Percentiles rank a stretch among this genome's conserved stretches.
Conservation (phyloP, 1,140 invertebrate species). For the Meloidogyne chitwoodi region DNA sequence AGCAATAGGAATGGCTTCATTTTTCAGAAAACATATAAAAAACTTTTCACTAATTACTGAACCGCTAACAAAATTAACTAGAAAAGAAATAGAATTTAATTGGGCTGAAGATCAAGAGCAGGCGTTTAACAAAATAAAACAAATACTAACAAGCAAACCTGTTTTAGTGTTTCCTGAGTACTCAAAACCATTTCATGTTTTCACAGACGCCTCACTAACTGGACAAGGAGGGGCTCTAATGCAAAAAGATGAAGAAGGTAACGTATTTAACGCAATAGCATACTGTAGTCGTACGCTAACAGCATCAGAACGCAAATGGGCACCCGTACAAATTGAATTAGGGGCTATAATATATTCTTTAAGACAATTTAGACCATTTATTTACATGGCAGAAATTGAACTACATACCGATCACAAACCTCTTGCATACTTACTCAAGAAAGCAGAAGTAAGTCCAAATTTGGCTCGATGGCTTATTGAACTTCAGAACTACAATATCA, state of each 20-base stretch:
- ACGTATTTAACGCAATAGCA: slow-evolving; percentile 3
- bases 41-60: slow-evolving; percentile 14
- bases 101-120: slow-evolving; percentile 7
- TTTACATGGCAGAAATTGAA: neutral
- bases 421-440: neutral
- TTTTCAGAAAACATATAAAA: slow-evolving; percentile 1
- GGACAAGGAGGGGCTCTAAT: slow-evolving; percentile 1
- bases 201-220: neutral
- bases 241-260: neutral
- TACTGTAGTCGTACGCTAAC: slow-evolving; percentile 12
- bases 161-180: slow-evolving; percentile 14
- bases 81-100: neutral
- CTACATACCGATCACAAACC: slow-evolving; percentile 23
- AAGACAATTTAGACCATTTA: neutral
- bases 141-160: neutral
- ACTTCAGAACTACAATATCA: slow-evolving; percentile 11
- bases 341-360: neutral
- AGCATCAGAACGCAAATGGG: slow-evolving; percentile 3
- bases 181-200: neutral
- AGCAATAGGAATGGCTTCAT: neutral
- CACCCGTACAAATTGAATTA: neutral
- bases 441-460: neutral
- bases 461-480: slow-evolving; percentile 15
- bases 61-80: neutral
- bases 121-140: neutral